Evolutionary conservation across 2,797 vertebrate genomes (phyloP).

Genomic region (Botia almorhae): DNA sequence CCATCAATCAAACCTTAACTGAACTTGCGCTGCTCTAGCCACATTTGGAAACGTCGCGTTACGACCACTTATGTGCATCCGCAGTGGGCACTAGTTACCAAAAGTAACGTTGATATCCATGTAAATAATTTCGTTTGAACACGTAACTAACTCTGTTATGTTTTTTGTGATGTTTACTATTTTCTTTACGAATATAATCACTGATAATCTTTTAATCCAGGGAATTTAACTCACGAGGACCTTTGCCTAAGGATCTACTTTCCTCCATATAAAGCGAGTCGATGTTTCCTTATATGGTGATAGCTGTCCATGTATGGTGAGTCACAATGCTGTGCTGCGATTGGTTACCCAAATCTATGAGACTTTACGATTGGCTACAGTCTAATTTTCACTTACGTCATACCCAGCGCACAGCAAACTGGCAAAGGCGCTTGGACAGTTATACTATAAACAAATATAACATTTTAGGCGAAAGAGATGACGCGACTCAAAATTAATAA

Average conservation of each 20-base stretch:
- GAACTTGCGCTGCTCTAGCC: slow-evolving; percentile 55
- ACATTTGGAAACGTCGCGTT: slow-evolving; percentile 66
- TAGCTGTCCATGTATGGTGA: slow-evolving; percentile 87
- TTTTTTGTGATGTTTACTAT: fast-evolving
- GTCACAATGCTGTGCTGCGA: slow-evolving; percentile 75
- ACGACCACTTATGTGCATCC: slow-evolving; percentile 42
- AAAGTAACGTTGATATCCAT: fast-evolving
- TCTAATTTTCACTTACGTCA: slow-evolving; percentile 29
- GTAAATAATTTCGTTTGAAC: not conserved
- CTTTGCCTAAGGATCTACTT: slow-evolving; percentile 69
- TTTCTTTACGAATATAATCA: not conserved
- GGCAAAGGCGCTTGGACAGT: not conserved
- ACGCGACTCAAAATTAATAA: not conserved
- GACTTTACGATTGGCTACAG: slow-evolving; percentile 52
- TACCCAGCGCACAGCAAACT: not conserved
- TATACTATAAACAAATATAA: not conserved
- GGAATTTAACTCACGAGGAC: not conserved
- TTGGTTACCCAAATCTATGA: slow-evolving; percentile 65
- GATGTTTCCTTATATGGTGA: slow-evolving; percentile 89
- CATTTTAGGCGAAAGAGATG: not conserved
- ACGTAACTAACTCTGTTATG: too few species aligned
- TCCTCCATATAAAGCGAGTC: slow-evolving; percentile 87
- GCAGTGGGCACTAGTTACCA: slow-evolving; percentile 56
- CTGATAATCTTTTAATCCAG: not conserved
- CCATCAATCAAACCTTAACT: slow-evolving; percentile 56